Conservation (phyloP, 2,888 invertebrate species). For the Uropetala carovei region DNA sequence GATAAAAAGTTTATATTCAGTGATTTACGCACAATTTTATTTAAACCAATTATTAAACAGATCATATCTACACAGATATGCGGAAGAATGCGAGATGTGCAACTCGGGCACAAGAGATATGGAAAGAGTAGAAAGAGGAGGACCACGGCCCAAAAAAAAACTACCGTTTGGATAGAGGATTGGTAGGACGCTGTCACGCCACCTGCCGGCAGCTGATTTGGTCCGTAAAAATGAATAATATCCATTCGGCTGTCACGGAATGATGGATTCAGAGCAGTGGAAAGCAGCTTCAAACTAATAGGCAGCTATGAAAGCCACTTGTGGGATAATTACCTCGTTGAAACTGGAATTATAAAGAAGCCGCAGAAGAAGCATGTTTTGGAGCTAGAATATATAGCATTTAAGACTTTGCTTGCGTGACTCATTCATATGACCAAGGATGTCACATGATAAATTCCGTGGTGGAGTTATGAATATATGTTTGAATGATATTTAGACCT, state of each 20-base stretch:
- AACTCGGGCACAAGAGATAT: background rate
- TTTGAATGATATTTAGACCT: no score
- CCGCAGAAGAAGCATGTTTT: background rate
- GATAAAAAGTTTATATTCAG: no score
- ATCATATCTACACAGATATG: background rate
- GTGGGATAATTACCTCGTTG: background rate
- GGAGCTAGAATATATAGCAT: background rate
- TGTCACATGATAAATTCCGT: no score
- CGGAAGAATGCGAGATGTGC: background rate
- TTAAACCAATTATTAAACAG: no score
- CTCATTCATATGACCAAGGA: no score
- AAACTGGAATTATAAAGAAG: background rate
- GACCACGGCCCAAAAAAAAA: no score
- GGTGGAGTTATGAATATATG: no score
- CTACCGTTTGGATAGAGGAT: background rate
- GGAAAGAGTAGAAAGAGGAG: background rate
- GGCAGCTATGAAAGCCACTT: background rate
- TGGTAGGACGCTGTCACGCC: background rate
- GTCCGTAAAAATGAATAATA: background rate
- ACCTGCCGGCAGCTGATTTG: slow-evolving; percentile 43
- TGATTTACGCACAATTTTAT: no score
- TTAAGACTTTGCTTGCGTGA: background rate
- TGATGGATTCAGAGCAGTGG: background rate
- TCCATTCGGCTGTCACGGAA: background rate
- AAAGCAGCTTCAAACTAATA: background rate